Evolutionary conservation across 2,888 invertebrate genomes (phyloP), one percentile per base, ranked within the genome.

Genomic region (Rhagonycha lutea): DNA sequence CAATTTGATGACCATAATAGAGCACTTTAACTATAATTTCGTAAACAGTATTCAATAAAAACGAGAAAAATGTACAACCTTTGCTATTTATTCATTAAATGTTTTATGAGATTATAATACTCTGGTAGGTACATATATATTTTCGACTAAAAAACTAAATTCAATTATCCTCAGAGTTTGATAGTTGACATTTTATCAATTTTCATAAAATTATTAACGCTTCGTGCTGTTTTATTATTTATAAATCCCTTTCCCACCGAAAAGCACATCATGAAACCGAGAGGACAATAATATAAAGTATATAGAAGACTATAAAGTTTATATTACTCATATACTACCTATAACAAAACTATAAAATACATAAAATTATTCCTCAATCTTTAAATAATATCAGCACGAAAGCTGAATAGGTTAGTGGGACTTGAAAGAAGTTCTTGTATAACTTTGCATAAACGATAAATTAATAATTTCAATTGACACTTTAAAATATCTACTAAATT

Each of bases 151-250:
- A n/a, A 23, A 65, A 26, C 26, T 7, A 65, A 65, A 65, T 65
- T 65, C 63, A 24, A 65, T 65, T 65, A 65, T 47, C 47, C n/a
- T 2, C 24, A 11, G 24, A n/a, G 24, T 65, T 65, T 65, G 63
- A 65, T 65, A 65, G 63, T 26, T 26, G 63, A 65, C 63, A 65
- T 65, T 65, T 65, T 65, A 65, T 65, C 63, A 65, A 65, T 65
- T 65, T 65, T 65, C 63, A 24, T 65, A 65, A 65, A 65, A 65
- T 65, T 65, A 24, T 65, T 65, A 65, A 26, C 24, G 63, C 63
- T 65, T 24, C 63, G 63, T 24, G 63, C 63, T 65, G 24, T 24
- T 65, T 65, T 65, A 65, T 65, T 65, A 65, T 65, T 65, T 65
- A 65, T 65, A 65, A 65, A 65, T 65, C 63, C 63, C 24, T 24